A percentile compares a stretch with the other conserved stretches of the same genome.
phyloP scores from a whole-genome alignment of 2,888 invertebrate genomes.

The Blastobasis lacticolella region DNA sequence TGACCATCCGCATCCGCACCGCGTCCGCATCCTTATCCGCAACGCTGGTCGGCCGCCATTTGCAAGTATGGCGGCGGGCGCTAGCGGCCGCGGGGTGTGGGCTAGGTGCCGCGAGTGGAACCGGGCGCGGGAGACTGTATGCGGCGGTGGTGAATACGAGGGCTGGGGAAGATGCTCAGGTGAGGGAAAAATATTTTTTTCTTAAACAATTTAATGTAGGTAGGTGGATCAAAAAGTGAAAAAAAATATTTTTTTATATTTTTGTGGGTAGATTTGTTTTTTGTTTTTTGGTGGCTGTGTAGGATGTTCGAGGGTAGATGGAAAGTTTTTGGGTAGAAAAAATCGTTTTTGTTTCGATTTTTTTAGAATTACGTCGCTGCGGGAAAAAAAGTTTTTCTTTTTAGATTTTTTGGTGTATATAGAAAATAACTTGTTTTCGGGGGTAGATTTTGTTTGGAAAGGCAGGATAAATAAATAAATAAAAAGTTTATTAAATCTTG shows the following conservation, averaged over 20 bases:
- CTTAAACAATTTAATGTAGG: background rate
- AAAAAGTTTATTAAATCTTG: too few species aligned
- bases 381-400: too few species aligned
- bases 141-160: conserved; percentile 12
- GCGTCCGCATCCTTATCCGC: background rate
- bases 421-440: too few species aligned
- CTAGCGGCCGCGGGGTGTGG: background rate
- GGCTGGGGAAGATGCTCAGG: conserved; percentile 30
- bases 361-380: too few species aligned
- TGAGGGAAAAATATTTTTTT: too few species aligned
- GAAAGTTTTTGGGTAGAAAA: too few species aligned
- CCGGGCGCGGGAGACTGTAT: conserved; percentile 4
- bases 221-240: background rate
- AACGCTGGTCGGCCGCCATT: background rate
- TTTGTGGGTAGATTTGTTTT: background rate
- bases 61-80: background rate
- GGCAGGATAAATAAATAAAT: too few species aligned
- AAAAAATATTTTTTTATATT: background rate
- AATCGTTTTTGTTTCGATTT: too few species aligned
- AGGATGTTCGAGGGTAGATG: too few species aligned
- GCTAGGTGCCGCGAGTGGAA: background rate
- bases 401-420: too few species aligned
- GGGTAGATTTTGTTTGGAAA: too few species aligned
- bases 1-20: conserved; percentile 7
- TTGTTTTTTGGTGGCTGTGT: too few species aligned